Evolutionary conservation across 2,797 vertebrate species (phyloP), one percentile per base, ranked within the genome.

Genomic region (Cynopterus sphinx): DNA sequence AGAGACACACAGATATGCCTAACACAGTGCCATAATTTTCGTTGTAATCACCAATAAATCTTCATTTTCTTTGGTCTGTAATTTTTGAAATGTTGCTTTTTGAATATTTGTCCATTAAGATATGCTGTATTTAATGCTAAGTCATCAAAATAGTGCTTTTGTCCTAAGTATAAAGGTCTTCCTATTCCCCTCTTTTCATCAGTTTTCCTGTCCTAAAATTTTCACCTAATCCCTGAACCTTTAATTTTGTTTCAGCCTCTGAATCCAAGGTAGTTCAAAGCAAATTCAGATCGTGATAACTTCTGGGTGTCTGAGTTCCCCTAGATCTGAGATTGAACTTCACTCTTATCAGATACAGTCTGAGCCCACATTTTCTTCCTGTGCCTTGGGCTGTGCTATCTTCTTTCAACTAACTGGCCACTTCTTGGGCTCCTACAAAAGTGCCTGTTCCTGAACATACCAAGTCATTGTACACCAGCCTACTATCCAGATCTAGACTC

Each of bases 21-120:
- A 15, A 84, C 8, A 59, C 4, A 68, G 81, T 61, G 63, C 49
- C 61, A 65, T 84, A 43, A 22, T 71, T 33, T 84, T 63, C 9
- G 49, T 73, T 91, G 28, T 17, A 79, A 49, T 79, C 36, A 55
- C 9, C 31, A 90, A 51, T 41, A 77, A 73, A 41, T 49, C 63
- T 61, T 78, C 46, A 46, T 79, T 91, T 85, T 51, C 33, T 61
- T 79, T 70, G 26, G 65, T 41, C 26, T 59, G 1, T 55, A 12
- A 51, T 41, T 87, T 96, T 90, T 90, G 19, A 91, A 78, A 79
- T 53, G 9, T 68, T 89, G 39, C 36, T 61, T 94, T 95, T 28
- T 78, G 4, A 33, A 33, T 33, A 74, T 24, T 17, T 28, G 86
- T 21, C 7, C 7, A 55, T 22, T 46, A 39, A 63, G 6, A 2